phyloP scores from a whole-genome alignment of 2,888 invertebrate genomes.

The Tuta absoluta region DNA sequence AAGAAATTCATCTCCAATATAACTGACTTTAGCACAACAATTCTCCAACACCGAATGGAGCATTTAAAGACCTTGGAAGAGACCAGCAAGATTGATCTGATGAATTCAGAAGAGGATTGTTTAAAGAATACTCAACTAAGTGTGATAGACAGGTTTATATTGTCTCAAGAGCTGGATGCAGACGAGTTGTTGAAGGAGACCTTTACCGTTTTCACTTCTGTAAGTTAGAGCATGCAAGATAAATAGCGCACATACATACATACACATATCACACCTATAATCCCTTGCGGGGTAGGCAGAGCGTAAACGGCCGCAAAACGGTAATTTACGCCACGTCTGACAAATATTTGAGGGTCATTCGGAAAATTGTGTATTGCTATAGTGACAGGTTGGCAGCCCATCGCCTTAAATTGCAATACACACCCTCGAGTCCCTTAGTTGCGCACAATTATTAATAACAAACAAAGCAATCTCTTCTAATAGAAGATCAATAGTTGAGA shows the following conservation, averaged over 20 bases:
- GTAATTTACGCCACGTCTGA: no score
- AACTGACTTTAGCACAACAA: conserved; percentile 41
- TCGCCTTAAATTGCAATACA: no score
- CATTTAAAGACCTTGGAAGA: conserved; percentile 44
- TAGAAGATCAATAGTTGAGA: not conserved
- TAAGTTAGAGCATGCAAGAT: conserved; percentile 40
- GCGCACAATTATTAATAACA: no score
- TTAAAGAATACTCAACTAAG: conserved; percentile 53
- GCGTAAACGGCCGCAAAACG: no score
- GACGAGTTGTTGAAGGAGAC: conserved; percentile 56
- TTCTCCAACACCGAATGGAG: conserved; percentile 47
- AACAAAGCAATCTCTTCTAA: not conserved
- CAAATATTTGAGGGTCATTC: no score
- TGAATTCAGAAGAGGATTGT: conserved; percentile 51
- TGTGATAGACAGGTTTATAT: conserved; percentile 64
- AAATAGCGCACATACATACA: no score
- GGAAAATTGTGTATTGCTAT: no score
- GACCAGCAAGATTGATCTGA: conserved; percentile 39
- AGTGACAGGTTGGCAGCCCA: no score
- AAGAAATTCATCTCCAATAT: conserved; percentile 42
- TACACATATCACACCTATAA: no score
- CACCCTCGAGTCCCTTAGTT: no score
- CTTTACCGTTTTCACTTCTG: conserved; percentile 68
- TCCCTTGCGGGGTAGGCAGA: no score
- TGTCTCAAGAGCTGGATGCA: conserved; percentile 53